Evolutionary conservation across 2,113 vertebrate species (phyloP), one percentile per base, ranked within the genome.

Genomic region (Empidonax alnorum): DNA sequence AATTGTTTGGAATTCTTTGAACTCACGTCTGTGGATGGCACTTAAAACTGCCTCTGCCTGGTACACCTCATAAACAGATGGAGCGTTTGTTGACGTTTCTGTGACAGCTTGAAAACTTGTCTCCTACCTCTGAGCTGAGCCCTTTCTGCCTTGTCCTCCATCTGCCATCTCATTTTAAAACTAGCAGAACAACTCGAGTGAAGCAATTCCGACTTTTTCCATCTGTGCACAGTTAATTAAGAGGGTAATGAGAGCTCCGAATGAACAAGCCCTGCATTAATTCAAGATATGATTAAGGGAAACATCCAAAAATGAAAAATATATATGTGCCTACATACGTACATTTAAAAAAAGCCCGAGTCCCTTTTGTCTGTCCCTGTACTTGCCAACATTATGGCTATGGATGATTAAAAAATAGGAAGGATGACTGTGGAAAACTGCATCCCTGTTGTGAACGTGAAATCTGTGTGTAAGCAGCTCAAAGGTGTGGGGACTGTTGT

Each of bases 181-280:
- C 98, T 97, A 98, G 97, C 97, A 98, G 98, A 98, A 98, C 98
- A 98, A 98, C 98, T 98, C 97, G 18, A 98, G 97, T 98, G 98
- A 97, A 98, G 98, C 98, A 97, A 98, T 98, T 98, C 96, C 49
- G 98, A 98, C 98, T 98, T 98, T 98, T 98, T 98, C 98, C 98
- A 98, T 98, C 98, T 98, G 98, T 98, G 98, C 98, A 93, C 97
- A 98, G 98, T 98, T 98, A 98, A 98, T 98, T 98, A 98, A 98
- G 98, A 98, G 98, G 98, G 98, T 98, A 98, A 98, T 98, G 98
- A 98, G 98, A 98, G 98, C 97, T 97, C 95, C 53, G 97, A 97
- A 97, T 97, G 98, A 98, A 98, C 97, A 98, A 98, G 98, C 92
- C 94, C 96, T 97, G 98, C 98, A 98, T 98, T 98, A 98, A 98